Conservation (phyloP, 2,113 vertebrate genomes). For the Pimephales promelas region DNA sequence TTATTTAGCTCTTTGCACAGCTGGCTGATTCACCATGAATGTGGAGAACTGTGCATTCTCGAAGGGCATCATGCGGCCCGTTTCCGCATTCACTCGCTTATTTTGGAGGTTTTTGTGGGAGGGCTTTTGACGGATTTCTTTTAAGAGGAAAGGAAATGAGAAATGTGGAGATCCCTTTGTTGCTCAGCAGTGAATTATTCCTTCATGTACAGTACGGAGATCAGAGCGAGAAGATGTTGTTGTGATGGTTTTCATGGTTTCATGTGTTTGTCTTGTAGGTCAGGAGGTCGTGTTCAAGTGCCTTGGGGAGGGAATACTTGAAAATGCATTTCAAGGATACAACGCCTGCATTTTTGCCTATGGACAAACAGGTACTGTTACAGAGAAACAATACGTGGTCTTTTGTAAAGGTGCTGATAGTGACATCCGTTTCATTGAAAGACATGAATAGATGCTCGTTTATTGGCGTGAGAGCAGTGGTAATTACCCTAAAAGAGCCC, state of each 20-base stretch:
- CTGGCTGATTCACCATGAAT: constrained; percentile 25
- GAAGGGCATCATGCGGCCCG: too few relatives aligned
- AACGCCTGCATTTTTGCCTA: constrained; percentile 99
- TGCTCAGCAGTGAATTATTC: too few relatives aligned
- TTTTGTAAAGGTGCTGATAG: not conserved
- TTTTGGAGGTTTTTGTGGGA: not conserved
- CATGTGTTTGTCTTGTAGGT: constrained; percentile 77
- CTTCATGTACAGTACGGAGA: not conserved
- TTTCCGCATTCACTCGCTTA: not conserved
- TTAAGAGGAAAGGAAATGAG: not conserved
- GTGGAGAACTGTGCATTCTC: too few relatives aligned
- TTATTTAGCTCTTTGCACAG: constrained; percentile 76
- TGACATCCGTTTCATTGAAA: not conserved
- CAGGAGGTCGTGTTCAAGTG: constrained; percentile 99
- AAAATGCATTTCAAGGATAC: constrained; percentile 99
- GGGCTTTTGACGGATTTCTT: not conserved
- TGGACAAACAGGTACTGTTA: constrained; percentile 90
- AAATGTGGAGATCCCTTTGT: not conserved
- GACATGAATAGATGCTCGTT: not conserved
- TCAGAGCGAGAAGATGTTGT: not conserved
- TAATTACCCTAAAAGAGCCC: not conserved
- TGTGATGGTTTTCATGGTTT: not conserved
- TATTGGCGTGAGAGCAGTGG: not conserved
- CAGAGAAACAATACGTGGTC: too few relatives aligned
- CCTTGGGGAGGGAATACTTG: constrained; percentile 98